Conservation (phyloP, 1,140 invertebrate species). For the Megalopta genalis region DNA sequence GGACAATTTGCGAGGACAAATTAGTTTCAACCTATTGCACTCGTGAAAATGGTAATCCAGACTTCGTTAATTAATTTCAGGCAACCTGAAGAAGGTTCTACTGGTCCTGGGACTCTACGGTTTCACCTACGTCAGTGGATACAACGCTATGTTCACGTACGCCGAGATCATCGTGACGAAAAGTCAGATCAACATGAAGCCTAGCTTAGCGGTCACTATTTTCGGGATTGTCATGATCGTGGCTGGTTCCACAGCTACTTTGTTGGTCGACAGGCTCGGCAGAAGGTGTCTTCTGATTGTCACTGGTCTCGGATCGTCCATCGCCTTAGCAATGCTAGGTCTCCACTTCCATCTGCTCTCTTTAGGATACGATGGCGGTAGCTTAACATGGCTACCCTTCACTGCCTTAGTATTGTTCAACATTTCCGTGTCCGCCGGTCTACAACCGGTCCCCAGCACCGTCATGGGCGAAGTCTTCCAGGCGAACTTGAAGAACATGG, state of each 20-base stretch:
- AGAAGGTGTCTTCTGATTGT: conserved; percentile 68
- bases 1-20: too few relatives aligned
- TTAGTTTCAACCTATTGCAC: too few relatives aligned
- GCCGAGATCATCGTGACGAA: conserved; percentile 75
- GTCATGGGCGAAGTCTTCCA: conserved; percentile 76
- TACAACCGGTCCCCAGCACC: conserved; percentile 73
- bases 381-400: conserved; percentile 76
- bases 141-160: conserved; percentile 71
- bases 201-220: conserved; percentile 71
- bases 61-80: conserved; percentile 52
- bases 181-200: conserved; percentile 61
- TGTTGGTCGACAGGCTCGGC: conserved; percentile 74
- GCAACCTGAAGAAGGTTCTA: conserved; percentile 59
- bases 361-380: conserved; percentile 54
- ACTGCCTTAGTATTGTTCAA: conserved; percentile 66
- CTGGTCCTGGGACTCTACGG: conserved; percentile 69
- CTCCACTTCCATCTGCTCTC: conserved; percentile 77
- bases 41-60: too few relatives aligned
- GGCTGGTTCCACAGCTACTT: conserved; percentile 64
- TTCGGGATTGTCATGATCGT: conserved; percentile 68
- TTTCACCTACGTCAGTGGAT: conserved; percentile 70
- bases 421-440: conserved; percentile 69
- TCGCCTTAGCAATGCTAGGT: conserved; percentile 73
- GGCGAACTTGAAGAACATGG: conserved; percentile 72
- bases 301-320: conserved; percentile 66